Evolutionary conservation across 1,140 invertebrate species (phyloP).

Genomic region (Bradynema listronoti): DNA sequence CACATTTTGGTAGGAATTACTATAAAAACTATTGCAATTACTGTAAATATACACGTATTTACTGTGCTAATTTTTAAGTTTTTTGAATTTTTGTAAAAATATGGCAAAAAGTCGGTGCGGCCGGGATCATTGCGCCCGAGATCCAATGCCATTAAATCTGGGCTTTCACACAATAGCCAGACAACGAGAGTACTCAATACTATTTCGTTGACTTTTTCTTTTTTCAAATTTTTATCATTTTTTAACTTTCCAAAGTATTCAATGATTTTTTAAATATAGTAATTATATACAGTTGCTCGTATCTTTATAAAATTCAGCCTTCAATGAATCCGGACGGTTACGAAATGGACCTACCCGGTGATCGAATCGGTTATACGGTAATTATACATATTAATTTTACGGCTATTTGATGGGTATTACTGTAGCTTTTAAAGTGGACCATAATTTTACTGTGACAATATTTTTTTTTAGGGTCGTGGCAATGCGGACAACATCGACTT

Average conservation of each 20-base stretch:
- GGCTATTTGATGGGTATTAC: slow-evolving; percentile 4
- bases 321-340: slow-evolving; percentile 98
- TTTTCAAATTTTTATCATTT: slow-evolving; percentile 3
- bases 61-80: not conserved
- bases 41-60: too few relatives aligned
- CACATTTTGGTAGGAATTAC: slow-evolving; percentile 68
- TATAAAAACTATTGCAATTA: not conserved
- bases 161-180: too few relatives aligned
- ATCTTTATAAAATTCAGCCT: slow-evolving; percentile 60
- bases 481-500: slow-evolving; percentile 81
- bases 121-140: too few relatives aligned
- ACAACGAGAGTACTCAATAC: too few relatives aligned
- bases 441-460: not conserved
- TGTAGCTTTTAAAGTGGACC: slow-evolving; percentile 3
- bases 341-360: slow-evolving; percentile 68
- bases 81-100: not conserved
- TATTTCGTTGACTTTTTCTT: not conserved
- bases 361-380: slow-evolving; percentile 48
- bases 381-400: slow-evolving; percentile 1
- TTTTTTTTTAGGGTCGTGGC: slow-evolving; percentile 64
- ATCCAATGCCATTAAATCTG: too few relatives aligned
- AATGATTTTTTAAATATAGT: too few relatives aligned
- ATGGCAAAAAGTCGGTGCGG: not conserved
- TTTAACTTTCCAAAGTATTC: too few relatives aligned
- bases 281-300: too few relatives aligned